A percentile compares a stretch with the other conserved stretches of the same genome.
Evolutionary conservation across 2,113 vertebrate species (phyloP).

Genomic region (Aegithalos caudatus): DNA sequence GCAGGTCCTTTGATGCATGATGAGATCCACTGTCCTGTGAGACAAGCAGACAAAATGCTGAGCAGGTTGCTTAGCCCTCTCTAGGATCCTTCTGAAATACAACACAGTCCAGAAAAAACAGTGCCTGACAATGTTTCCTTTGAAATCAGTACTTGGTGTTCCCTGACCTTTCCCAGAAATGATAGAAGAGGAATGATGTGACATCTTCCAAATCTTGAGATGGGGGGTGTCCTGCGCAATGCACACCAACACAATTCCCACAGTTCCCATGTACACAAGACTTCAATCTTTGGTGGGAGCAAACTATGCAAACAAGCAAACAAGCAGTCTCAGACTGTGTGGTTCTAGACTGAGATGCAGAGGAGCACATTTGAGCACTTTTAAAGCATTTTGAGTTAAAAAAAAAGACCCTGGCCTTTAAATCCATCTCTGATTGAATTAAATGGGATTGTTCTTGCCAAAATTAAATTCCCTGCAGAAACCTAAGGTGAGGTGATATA

Average conservation of each 20-base stretch:
- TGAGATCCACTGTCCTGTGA: neutral
- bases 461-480: neutral
- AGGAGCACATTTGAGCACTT: neutral
- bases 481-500: neutral
- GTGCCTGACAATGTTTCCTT: neutral
- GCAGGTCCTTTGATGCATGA: neutral
- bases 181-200: neutral
- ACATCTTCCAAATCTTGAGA: neutral
- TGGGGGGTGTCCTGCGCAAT: fast-evolving
- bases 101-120: neutral
- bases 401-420: neutral
- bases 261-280: neutral
- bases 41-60: neutral
- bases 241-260: neutral
- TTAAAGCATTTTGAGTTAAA: neutral
- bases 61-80: neutral
- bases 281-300: neutral
- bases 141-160: neutral
- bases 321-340: neutral
- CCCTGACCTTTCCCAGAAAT: neutral
- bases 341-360: neutral
- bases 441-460: neutral
- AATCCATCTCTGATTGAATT: neutral
- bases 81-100: neutral
- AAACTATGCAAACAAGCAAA: neutral